A percentile compares a stretch with the other conserved stretches of the same genome.
Conservation (phyloP, 2,888 invertebrate genomes). For the Plebejus melissa region DNA sequence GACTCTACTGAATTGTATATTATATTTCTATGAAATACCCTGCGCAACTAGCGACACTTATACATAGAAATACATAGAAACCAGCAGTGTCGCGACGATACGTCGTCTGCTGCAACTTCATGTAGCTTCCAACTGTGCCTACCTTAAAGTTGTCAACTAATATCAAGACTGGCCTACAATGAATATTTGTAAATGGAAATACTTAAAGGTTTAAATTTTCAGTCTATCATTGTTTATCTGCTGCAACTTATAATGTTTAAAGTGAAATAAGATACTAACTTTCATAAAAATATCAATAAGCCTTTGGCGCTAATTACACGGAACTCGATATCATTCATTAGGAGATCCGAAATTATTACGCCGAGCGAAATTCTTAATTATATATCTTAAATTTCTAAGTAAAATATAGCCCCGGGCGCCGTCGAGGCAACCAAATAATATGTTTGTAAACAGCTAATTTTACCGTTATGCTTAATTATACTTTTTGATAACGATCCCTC, state of each 20-base stretch:
- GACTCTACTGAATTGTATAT: no score
- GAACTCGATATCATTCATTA: slow-evolving; percentile 77
- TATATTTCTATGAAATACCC: no score
- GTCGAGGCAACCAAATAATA: slow-evolving; percentile 72
- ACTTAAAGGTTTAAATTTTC: not conserved
- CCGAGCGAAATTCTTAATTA: slow-evolving; percentile 77
- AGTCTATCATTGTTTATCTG: not conserved
- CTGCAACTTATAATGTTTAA: not conserved
- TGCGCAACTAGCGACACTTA: no score
- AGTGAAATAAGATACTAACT: not conserved
- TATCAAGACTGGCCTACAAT: no score
- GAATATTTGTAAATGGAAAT: no score
- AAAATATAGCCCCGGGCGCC: slow-evolving; percentile 71
- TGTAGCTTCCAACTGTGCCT: no score
- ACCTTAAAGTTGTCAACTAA: no score
- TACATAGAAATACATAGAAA: no score
- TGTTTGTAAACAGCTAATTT: slow-evolving; percentile 72
- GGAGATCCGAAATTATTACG: slow-evolving; percentile 74
- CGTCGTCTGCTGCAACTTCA: no score
- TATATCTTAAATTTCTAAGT: slow-evolving; percentile 78
- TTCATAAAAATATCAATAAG: slow-evolving; percentile 62
- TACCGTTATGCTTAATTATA: slow-evolving; percentile 70
- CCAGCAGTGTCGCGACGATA: no score
- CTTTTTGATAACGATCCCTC: slow-evolving; percentile 51
- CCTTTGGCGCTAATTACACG: slow-evolving; percentile 73